These are phyloP conservation scores for Cosmorhoe ocellata DNA, from an alignment of 2,888 invertebrate genomes.

Conservation along the genomic window DNA sequence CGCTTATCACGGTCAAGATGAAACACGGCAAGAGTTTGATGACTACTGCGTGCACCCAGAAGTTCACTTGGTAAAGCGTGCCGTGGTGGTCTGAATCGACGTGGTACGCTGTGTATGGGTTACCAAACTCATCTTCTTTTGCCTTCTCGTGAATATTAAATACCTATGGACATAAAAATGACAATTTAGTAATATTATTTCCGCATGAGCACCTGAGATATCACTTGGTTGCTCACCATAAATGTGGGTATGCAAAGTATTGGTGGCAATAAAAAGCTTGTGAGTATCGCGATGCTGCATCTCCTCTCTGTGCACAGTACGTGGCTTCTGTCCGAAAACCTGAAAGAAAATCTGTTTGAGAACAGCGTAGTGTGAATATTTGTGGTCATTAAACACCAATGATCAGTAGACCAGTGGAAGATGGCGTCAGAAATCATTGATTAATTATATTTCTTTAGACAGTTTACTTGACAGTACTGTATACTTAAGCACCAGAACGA, in stretches of 20 bases:
- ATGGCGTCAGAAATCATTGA: no score
- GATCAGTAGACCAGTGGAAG: no score
- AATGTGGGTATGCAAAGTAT: conserved; percentile 93
- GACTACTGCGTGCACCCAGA: conserved; percentile 91
- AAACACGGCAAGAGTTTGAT: conserved; percentile 91
- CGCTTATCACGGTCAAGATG: conserved; percentile 87
- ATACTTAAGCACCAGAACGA: no score
- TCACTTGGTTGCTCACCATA: no score
- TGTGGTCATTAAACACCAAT: no score
- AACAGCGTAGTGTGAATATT: not conserved
- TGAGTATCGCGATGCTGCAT: conserved; percentile 88
- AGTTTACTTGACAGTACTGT: no score
- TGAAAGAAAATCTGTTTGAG: conserved; percentile 57
- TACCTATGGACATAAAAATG: conserved; percentile 51
- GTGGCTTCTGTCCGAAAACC: conserved; percentile 89
- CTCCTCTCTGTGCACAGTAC: conserved; percentile 89
- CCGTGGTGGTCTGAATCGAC: conserved; percentile 82
- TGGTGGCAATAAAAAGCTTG: conserved; percentile 89
- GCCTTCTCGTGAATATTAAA: conserved; percentile 77
- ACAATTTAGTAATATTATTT: no score
- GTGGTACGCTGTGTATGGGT: conserved; percentile 64
- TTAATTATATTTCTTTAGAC: no score
- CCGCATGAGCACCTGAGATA: no score
- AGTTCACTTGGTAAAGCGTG: conserved; percentile 86
- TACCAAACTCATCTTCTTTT: conserved; percentile 66